Percentiles rank a stretch among this genome's conserved stretches.
phyloP scores from a whole-genome alignment of 2,888 invertebrate genomes.

The Sarcophaga subvicina region DNA sequence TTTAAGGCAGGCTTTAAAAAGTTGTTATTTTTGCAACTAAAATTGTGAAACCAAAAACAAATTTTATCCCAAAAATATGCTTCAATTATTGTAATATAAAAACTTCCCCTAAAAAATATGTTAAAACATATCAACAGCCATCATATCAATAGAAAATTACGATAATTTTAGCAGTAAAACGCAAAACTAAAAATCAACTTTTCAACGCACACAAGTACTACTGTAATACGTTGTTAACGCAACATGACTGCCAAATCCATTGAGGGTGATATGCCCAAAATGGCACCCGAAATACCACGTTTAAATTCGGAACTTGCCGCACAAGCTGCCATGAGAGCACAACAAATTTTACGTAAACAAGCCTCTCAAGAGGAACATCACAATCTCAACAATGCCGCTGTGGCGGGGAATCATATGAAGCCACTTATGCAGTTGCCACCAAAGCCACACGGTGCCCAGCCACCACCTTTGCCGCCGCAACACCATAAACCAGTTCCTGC shows the following conservation, averaged over 20 bases:
- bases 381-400: slow-evolving; percentile 6
- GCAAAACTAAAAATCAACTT: background rate
- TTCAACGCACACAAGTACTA: slow-evolving; percentile 49
- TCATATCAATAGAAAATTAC: slow-evolving; percentile 26
- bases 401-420: slow-evolving; percentile 51
- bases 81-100: slow-evolving; percentile 10
- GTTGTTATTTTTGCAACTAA: background rate
- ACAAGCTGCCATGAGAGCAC: slow-evolving; percentile 80
- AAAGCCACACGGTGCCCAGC: slow-evolving; percentile 71
- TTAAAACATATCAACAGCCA: background rate
- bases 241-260: slow-evolving; percentile 75
- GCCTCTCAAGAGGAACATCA: slow-evolving; percentile 75
- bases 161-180: background rate
- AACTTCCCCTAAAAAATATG: background rate
- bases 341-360: slow-evolving; percentile 80
- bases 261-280: slow-evolving; percentile 76
- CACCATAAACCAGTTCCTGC: slow-evolving; percentile 79
- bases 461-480: slow-evolving; percentile 75
- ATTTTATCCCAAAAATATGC: slow-evolving; percentile 45
- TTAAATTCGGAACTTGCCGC: slow-evolving; percentile 81
- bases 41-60: background rate
- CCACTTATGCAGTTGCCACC: slow-evolving; percentile 69
- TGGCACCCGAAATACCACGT: slow-evolving; percentile 80
- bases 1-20: slow-evolving; percentile 2
- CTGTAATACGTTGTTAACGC: slow-evolving; percentile 13